phyloP scores from a whole-genome alignment of 2,888 invertebrate species.

The Macroteleia sp. region DNA sequence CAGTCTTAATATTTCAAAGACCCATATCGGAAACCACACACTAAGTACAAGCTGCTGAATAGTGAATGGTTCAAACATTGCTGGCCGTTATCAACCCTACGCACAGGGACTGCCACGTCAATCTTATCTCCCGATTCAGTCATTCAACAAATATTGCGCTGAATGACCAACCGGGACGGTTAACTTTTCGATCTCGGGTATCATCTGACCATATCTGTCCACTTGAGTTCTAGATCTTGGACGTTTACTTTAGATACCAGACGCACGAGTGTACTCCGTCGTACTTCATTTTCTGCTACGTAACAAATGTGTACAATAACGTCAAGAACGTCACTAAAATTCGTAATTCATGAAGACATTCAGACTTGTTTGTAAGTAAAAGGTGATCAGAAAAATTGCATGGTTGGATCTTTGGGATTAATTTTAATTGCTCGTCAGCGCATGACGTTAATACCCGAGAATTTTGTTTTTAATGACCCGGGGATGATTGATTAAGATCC shows the following conservation, averaged over 20 bases:
- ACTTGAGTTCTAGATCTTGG: constrained; percentile 76
- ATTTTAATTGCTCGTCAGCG: constrained; percentile 15
- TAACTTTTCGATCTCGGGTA: constrained; percentile 65
- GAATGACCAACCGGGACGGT: constrained; percentile 77
- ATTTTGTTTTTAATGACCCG: constrained; percentile 12
- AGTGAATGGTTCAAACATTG: constrained; percentile 72
- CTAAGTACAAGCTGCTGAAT: constrained; percentile 69
- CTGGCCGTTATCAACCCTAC: constrained; percentile 67
- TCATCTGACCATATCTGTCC: no score
- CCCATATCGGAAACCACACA: constrained; percentile 51
- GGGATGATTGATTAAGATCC: constrained; percentile 30
- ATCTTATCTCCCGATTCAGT: constrained; percentile 81
- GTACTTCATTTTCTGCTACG: constrained; percentile 53
- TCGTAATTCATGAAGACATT: constrained; percentile 21
- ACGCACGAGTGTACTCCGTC: constrained; percentile 52
- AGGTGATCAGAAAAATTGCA: constrained; percentile 13
- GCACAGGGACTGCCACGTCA: constrained; percentile 69
- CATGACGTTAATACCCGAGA: constrained; percentile 8
- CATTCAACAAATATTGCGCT: constrained; percentile 78
- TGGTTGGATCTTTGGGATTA: neutral
- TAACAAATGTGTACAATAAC: constrained; percentile 12
- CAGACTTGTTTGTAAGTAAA: neutral
- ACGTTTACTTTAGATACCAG: constrained; percentile 79
- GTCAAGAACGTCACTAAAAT: constrained; percentile 28
- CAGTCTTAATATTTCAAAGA: constrained; percentile 54